A percentile compares a stretch with the other conserved stretches of the same genome.
Conservation (phyloP, 64 coral and sea anemone species). For the Pachyseris speciosa region DNA sequence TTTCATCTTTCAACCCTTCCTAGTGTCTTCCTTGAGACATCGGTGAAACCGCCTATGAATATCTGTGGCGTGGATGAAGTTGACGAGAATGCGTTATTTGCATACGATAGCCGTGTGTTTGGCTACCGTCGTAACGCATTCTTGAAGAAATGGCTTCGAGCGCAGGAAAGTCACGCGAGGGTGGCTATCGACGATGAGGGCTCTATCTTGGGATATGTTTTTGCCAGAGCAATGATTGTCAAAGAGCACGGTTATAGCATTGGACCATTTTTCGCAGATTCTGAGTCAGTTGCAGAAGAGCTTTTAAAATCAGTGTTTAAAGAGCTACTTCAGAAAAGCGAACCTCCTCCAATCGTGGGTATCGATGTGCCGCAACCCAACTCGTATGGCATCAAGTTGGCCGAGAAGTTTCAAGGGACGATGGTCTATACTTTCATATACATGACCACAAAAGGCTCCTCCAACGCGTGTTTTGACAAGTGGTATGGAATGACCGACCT, state of each 20-base stretch:
- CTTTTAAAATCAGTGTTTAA: slow-evolving; percentile 21
- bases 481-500: too few relatives aligned
- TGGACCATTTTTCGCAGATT: slow-evolving; percentile 40
- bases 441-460: not conserved
- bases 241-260: slow-evolving; percentile 24
- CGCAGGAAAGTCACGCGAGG: not conserved
- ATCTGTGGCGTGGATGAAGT: not conserved
- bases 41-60: not conserved
- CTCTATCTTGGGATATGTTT: slow-evolving; percentile 27
- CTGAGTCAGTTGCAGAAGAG: slow-evolving; percentile 14
- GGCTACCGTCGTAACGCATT: slow-evolving; percentile 42
- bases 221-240: slow-evolving; percentile 11
- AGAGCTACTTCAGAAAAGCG: not conserved
- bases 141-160: slow-evolving; percentile 12
- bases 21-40: not conserved
- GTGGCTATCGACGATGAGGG: slow-evolving; percentile 16
- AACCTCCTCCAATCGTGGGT: not conserved
- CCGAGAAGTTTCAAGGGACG: not conserved
- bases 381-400: not conserved
- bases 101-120: slow-evolving; percentile 41
- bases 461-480: slow-evolving; percentile 6
- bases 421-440: not conserved
- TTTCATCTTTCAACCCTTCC: not conserved
- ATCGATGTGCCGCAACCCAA: not conserved
- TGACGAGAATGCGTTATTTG: not conserved